Base-by-base conservation (phyloP, 2,888 invertebrate species). In the Carpatolechia fugitivella region DNA sequence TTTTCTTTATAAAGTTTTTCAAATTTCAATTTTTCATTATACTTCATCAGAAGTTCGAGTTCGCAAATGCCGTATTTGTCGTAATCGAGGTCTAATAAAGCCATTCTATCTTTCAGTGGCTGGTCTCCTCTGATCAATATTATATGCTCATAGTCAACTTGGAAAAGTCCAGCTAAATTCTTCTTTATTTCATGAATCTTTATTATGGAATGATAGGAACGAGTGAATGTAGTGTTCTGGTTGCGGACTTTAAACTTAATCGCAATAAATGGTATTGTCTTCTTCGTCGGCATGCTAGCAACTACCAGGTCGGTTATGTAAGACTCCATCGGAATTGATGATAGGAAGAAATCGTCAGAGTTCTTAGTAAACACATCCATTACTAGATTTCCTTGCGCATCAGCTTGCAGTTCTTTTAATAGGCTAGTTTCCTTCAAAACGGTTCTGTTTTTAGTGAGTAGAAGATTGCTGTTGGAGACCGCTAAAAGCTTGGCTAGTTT, bases 171-270 rank as follows among this genome's bases (percentile, higher is more conserved):
- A 0, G 85, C 91, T 40, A 94, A 81, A 64, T 93, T 92, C 63
- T 90, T 89, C 72, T 93, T 93, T 40, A 94, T 85, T 66, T 92
- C 92, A 52, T 82, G 86, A 48, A 94, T 78, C 57, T 88, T 91
- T 73, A 91, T 88, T 18, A 84, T 82, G 0, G 85, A 84, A 54
- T 91, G 85, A 61, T 91, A 92, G 0, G 91, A 90, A 40, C 91
- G 85, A 10, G 91, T 92, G 61, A 92, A 92, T 35, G 70, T 68
- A 10, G 70, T 74, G 59, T 78, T 82, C 65, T 89, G 89, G 65
- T 84, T 82, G n/a, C 69, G 69, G 7, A 90, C 68, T 64, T 68
- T 81, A 66, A 90, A 90, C 65, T 89, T 90, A 16, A 90, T 83
- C 4, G 87, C 89, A 62, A 90, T 83, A 63, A 88, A 90, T n/a